These are phyloP conservation scores for Semibalanus balanoides DNA, from an alignment of 1,140 invertebrate genomes.

Conservation along the genomic window DNA sequence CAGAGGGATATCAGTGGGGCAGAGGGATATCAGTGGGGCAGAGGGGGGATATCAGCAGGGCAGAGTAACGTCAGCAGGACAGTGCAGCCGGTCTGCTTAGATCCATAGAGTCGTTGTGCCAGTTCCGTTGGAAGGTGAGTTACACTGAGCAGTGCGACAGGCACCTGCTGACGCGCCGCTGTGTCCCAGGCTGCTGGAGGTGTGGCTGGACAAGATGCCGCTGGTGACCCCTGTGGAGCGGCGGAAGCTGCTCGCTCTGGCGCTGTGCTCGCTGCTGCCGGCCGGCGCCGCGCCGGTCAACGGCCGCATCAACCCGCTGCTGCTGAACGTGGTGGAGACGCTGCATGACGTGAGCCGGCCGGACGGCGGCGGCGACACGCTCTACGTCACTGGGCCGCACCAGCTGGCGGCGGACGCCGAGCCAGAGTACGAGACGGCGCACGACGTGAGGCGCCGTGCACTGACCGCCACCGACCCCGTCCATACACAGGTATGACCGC, in stretches of 20 bases:
- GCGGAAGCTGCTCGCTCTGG: slow-evolving; percentile 65
- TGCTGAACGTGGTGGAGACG: slow-evolving; percentile 62
- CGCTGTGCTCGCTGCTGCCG: slow-evolving; percentile 44
- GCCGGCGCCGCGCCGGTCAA: slow-evolving; percentile 37
- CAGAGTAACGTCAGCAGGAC: too few species aligned
- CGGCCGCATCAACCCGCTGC: slow-evolving; percentile 55
- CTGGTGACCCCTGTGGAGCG: slow-evolving; percentile 58
- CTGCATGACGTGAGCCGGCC: slow-evolving; percentile 68
- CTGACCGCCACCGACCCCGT: slow-evolving; percentile 50
- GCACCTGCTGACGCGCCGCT: slow-evolving; percentile 38
- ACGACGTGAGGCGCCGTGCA: slow-evolving; percentile 37
- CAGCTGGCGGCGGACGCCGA: slow-evolving; percentile 15
- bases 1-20: too few species aligned
- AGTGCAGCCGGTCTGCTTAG: too few species aligned
- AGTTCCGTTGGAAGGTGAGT: too few species aligned
- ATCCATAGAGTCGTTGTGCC: too few species aligned
- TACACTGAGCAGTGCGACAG: too few species aligned
- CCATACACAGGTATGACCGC: slow-evolving; percentile 30
- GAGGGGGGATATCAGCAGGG: too few species aligned
- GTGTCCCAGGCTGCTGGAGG: slow-evolving; percentile 53
- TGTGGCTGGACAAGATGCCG: slow-evolving; percentile 66
- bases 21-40: too few species aligned
- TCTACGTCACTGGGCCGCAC: slow-evolving; percentile 20
- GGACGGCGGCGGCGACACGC: slow-evolving; percentile 43
- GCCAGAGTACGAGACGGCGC: slow-evolving; percentile 18